A percentile compares a stretch with the other conserved stretches of the same genome.
Conservation (phyloP, 2,113 vertebrate species). For the Rynchops niger region DNA sequence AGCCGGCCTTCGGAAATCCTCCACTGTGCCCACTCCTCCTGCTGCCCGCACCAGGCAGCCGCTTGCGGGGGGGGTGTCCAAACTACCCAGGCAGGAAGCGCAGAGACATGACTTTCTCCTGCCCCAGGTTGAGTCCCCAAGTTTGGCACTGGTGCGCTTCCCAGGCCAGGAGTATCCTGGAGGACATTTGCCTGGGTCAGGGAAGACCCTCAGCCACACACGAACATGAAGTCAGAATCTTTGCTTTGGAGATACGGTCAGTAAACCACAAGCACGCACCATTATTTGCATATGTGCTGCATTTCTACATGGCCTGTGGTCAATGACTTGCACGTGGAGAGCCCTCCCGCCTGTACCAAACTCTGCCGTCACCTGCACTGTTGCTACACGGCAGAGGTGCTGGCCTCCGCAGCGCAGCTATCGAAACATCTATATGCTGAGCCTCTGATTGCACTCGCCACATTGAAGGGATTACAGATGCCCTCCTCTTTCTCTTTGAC, state of each 20-base stretch:
- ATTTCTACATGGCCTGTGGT: fast-evolving
- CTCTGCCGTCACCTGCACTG: neutral
- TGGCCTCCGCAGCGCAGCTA: neutral
- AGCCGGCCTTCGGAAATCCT: neutral
- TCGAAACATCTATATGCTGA: neutral
- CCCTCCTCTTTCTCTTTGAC: neutral
- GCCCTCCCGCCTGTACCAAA: fast-evolving
- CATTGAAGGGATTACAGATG: neutral
- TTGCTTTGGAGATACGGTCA: neutral
- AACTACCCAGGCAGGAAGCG: neutral
- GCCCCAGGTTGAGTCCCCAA: neutral
- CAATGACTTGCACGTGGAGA: neutral
- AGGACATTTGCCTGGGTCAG: neutral
- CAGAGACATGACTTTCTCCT: neutral
- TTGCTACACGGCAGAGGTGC: neutral
- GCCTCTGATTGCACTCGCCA: neutral
- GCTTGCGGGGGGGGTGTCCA: fast-evolving
- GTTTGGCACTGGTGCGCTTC: neutral
- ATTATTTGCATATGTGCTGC: neutral
- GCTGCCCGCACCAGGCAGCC: fast-evolving
- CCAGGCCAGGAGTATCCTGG: neutral
- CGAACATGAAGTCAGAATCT: neutral
- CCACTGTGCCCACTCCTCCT: neutral
- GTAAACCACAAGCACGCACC: fast-evolving
- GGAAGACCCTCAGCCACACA: neutral